phyloP scores from a whole-genome alignment of 2,888 invertebrate genomes.

The Drosophila antonietae region DNA sequence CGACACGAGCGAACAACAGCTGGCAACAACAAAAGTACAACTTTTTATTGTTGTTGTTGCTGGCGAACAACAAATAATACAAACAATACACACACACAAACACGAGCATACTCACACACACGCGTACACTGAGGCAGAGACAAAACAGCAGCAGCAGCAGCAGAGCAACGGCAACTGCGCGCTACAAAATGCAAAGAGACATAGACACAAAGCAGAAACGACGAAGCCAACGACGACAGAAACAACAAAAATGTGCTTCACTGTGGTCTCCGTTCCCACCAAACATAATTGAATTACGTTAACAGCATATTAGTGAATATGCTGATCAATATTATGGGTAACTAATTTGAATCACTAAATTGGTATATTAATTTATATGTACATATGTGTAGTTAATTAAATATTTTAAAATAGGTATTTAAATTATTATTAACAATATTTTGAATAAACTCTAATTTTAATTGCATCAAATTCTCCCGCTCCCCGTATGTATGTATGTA shows the following conservation, averaged over 20 bases:
- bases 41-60: conserved; percentile 72
- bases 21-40: conserved; percentile 70
- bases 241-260: conserved; percentile 55
- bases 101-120: conserved; percentile 15
- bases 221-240: conserved; percentile 38
- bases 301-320: neutral
- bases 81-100: conserved; percentile 67
- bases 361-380: neutral
- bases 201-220: conserved; percentile 58
- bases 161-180: conserved; percentile 76
- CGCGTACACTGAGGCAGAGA: conserved; percentile 23
- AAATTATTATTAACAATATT: neutral
- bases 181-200: conserved; percentile 75
- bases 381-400: neutral
- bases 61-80: conserved; percentile 76
- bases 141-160: conserved; percentile 62
- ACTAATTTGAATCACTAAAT: neutral
- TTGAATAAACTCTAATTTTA: neutral
- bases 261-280: conserved; percentile 36
- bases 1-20: conserved; percentile 44
- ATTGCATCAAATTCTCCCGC: neutral
- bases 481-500: neutral
- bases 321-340: neutral
- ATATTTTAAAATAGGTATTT: neutral
- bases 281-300: conserved; percentile 17